Evolutionary conservation across 2,888 invertebrate species (phyloP), one percentile per base, ranked within the genome.

Genomic region (Himalopsyche anomala): DNA sequence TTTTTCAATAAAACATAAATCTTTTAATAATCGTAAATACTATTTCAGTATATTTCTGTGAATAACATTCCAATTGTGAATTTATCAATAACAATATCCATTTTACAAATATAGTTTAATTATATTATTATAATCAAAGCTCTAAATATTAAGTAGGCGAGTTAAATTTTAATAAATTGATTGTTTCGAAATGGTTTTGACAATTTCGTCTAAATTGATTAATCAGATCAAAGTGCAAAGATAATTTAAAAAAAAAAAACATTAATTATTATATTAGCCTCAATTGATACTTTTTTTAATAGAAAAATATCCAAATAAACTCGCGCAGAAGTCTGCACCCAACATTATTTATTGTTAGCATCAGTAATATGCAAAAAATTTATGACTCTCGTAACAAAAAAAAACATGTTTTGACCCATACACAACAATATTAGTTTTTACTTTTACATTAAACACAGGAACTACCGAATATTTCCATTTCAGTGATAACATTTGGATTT

Each of bases 1-100:
- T 36, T 6, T 28, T 28, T 74, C 74, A 74, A 74, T 74, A 74
- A 74, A 74, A 74, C 74, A 74, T 74, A 74, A 74, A 74, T 74
- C 74, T 74, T 74, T 74, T 74, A 74, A 74, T 74, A 74, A 74
- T 74, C 74, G 74, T 74, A 74, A 74, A 74, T 74, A 74, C 74
- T 74, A 74, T 74, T 36, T 74, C 74, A 74, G 74, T 74, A 74
- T 74, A 74, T 28, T 74, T 74, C 74, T 74, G 74, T 74, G 74
- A 74, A 74, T 74, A 74, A 74, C 74, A 74, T 74, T 74, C 74
- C 74, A 74, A 74, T 74, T 74, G 74, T 38, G 74, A 74, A 74
- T 74, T 74, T 74, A 74, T 74, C 74, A 74, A 74, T 74, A 74
- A 74, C 74, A 74, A 74, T 74, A 74, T 74, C 74, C 74, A 74